phyloP scores from a whole-genome alignment of 2,113 vertebrate genomes.

The Crotalus horridus region DNA sequence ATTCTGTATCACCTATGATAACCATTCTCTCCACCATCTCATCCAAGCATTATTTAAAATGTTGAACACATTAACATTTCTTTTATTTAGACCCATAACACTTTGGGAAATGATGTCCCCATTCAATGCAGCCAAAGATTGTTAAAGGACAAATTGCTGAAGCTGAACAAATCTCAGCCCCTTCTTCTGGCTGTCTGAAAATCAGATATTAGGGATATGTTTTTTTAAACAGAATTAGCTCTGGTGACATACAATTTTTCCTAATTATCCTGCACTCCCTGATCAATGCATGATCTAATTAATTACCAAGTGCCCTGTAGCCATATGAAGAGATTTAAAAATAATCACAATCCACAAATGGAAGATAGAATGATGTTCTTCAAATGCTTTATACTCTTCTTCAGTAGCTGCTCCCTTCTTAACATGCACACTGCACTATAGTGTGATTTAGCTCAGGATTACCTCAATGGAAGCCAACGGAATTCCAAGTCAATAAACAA shows the following conservation, averaged over 20 bases:
- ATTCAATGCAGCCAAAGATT: background rate
- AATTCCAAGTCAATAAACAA: background rate
- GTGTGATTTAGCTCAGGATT: background rate
- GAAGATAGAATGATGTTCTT: slow-evolving; percentile 21
- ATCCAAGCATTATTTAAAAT: background rate
- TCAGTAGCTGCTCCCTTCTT: background rate
- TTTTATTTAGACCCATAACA: background rate
- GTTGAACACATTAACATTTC: background rate
- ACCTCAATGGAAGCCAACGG: background rate
- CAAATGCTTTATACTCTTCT: slow-evolving; percentile 32
- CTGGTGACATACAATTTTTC: background rate
- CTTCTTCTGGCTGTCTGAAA: background rate
- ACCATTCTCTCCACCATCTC: background rate
- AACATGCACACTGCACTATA: background rate
- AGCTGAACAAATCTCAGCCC: background rate
- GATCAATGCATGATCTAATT: slow-evolving; percentile 13
- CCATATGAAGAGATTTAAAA: background rate
- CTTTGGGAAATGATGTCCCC: background rate
- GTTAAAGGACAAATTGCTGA: background rate
- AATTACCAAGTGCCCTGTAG: background rate
- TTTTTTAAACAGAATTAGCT: background rate
- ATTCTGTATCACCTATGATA: background rate
- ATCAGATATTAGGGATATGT: background rate
- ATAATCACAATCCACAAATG: background rate
- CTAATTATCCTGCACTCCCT: background rate